Evolutionary conservation across 2,797 vertebrate genomes (phyloP), one percentile per base, ranked within the genome.

Genomic region (Sebastes paucispinis): DNA sequence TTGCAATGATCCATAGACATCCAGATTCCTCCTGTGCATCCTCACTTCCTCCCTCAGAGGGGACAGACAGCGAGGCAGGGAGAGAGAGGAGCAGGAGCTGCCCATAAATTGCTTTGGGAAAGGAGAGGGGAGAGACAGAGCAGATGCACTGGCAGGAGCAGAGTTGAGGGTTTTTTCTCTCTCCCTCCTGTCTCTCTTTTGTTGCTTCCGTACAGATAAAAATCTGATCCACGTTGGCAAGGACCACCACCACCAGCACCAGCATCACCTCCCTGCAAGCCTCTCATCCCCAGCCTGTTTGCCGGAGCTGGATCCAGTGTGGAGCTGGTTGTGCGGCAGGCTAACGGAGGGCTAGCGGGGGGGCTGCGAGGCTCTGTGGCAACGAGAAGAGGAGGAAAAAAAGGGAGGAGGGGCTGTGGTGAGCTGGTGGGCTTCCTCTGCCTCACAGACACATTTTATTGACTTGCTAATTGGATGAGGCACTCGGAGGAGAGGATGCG

Each of bases 401-500:
- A 88, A 84, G 84, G 82, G 91, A 93, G 93, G 93, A 92, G 93
- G 94, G 87, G 92, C 90, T 67, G 89, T 88, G 87, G 86, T 87
- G 93, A 91, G 90, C 92, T 91, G 88, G 87, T 91, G 92, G 89
- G 90, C 90, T 93, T 93, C 90, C 92, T 91, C 92, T 92, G 88
- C 93, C 92, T 91, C 92, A 92, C 92, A 88, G 91, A 91, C 92
- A 94, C 93, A 94, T 95, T 95, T 94, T 95, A 95, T 95, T 94
- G 95, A 96, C 95, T 95, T 93, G 93, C 95, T 96, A 95, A 96
- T 95, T 95, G 94, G 93, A 92, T 90, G 91, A 95, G 94, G 93
- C 93, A 89, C 91, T 94, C 91, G 88, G 91, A 94, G 90, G 91
- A 94, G 93, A 93, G 92, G 93, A 93, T 94, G 92, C 93, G 81